Evolutionary conservation across 1,140 invertebrate genomes (phyloP), one percentile per base, ranked within the genome.

Genomic region (Maconellicoccus hirsutus): DNA sequence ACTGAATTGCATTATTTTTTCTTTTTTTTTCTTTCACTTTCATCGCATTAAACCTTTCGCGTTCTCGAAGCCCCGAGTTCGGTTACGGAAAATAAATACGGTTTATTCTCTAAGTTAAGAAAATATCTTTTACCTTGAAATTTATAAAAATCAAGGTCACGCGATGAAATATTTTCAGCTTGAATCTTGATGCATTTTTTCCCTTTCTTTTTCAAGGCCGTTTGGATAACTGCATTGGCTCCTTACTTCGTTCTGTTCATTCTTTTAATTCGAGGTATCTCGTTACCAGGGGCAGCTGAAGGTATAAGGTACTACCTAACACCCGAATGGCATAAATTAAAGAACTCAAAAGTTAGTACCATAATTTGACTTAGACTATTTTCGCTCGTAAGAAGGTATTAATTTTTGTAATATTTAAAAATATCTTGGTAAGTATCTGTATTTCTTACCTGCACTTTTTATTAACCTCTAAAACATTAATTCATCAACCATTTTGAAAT

Each of bases 281-380:
- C 93, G 0, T 80, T 98, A 22, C 92, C 92, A 0, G 96, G 96
- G 0, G 92, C 96, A 0, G 84, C 83, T 25, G 89, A 92, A 75
- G 94, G 94, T 26, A 96, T 98, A 74, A 83, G 86, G 59, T 98
- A 95, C 79, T 98, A 98, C 78, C 83, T 98, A n/a, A 95, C 88
- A 8, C 96, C 96, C 0, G 86, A 97, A 78, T 96, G 94, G 85
- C 86, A 91, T 63, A 94, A 94, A 80, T 82, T 98, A 0, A 82
- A 85, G 73, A 90, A 93, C 73, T 86, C 87, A 0, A 88, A 88
- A 83, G 89, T 91, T 77, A 80, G 52, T 25, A 26, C n/a, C n/a
- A n/a, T n/a, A n/a, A n/a, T n/a, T n/a, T 26, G 7, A 33, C 29
- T 33, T 33, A 6, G 29, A n/a, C n/a, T n/a, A n/a, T n/a, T n/a